Evolutionary conservation across 1,140 invertebrate genomes (phyloP).

Genomic region (Drosophila biarmipes): DNA sequence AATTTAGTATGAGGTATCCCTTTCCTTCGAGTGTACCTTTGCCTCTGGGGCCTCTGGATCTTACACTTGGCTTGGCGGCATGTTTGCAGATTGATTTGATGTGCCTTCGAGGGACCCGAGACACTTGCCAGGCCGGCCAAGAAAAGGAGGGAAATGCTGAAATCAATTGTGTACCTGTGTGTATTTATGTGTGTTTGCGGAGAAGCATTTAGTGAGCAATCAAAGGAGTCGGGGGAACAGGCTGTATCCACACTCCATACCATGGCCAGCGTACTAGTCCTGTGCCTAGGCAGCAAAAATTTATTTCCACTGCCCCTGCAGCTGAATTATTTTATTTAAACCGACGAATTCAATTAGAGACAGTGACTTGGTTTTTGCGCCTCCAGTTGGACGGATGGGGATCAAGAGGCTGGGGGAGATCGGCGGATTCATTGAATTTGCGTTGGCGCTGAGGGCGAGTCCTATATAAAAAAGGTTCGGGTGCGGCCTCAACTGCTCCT

Average conservation of each 20-base stretch:
- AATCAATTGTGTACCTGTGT: constrained; percentile 65
- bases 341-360: constrained; percentile 85
- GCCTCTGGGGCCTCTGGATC: constrained; percentile 27
- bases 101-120: constrained; percentile 69
- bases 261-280: constrained; percentile 2
- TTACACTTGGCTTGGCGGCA: constrained; percentile 73
- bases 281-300: constrained; percentile 61
- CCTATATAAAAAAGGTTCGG: constrained; percentile 46
- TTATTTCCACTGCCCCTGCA: constrained; percentile 79
- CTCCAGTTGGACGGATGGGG: constrained; percentile 33
- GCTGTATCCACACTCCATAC: constrained; percentile 15
- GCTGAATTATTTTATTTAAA: constrained; percentile 85
- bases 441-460: constrained; percentile 80
- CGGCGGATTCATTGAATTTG: constrained; percentile 56
- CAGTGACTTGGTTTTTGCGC: constrained; percentile 84
- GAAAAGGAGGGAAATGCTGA: constrained; percentile 52
- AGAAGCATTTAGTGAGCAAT: constrained; percentile 71
- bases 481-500: constrained; percentile 56
- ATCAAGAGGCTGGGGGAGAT: constrained; percentile 1
- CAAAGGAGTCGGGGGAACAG: constrained; percentile 51
- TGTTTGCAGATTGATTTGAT: constrained; percentile 83
- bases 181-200: constrained; percentile 19
- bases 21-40: constrained; percentile 15
- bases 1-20: background rate
- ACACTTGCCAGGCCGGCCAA: constrained; percentile 68